A percentile compares a stretch with the other conserved stretches of the same genome.
phyloP scores from a whole-genome alignment of 1,140 invertebrate species.

The Triops cancriformis region DNA sequence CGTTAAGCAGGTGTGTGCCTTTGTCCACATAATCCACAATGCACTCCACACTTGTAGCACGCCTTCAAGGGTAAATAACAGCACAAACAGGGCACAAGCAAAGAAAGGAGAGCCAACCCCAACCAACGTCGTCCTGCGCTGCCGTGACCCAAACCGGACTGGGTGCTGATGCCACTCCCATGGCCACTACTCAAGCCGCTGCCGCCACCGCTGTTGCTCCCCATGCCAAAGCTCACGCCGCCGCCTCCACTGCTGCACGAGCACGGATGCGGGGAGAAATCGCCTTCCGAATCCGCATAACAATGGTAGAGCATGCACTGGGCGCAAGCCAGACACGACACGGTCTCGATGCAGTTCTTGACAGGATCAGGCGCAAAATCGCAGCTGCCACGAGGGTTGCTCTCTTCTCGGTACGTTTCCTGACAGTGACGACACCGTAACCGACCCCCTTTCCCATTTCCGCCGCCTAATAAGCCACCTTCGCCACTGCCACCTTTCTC shows the following conservation, averaged over 20 bases:
- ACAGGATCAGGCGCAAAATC: slow-evolving; percentile 80
- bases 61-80: slow-evolving; percentile 78
- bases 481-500: slow-evolving; percentile 30
- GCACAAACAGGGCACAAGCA: slow-evolving; percentile 86
- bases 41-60: slow-evolving; percentile 59
- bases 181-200: slow-evolving; percentile 46
- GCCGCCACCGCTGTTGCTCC: slow-evolving; percentile 43
- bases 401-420: slow-evolving; percentile 53
- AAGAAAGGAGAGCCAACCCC: slow-evolving; percentile 69
- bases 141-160: slow-evolving; percentile 46
- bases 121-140: slow-evolving; percentile 57
- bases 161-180: slow-evolving; percentile 39
- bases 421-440: slow-evolving; percentile 26
- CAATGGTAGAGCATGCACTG: slow-evolving; percentile 87
- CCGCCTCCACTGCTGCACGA: slow-evolving; percentile 47
- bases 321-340: slow-evolving; percentile 69
- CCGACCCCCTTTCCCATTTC: slow-evolving; percentile 28
- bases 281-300: slow-evolving; percentile 67
- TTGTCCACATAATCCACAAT: slow-evolving; percentile 45
- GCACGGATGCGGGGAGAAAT: slow-evolving; percentile 67
- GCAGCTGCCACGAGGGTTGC: slow-evolving; percentile 72
- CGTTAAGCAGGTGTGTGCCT: slow-evolving; percentile 42
- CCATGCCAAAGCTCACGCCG: slow-evolving; percentile 40
- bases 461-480: slow-evolving; percentile 30
- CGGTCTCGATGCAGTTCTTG: slow-evolving; percentile 64